These are phyloP conservation scores for Megalonaias nervosa DNA, from an alignment of 1,140 invertebrate genomes.

Conservation along the genomic window DNA sequence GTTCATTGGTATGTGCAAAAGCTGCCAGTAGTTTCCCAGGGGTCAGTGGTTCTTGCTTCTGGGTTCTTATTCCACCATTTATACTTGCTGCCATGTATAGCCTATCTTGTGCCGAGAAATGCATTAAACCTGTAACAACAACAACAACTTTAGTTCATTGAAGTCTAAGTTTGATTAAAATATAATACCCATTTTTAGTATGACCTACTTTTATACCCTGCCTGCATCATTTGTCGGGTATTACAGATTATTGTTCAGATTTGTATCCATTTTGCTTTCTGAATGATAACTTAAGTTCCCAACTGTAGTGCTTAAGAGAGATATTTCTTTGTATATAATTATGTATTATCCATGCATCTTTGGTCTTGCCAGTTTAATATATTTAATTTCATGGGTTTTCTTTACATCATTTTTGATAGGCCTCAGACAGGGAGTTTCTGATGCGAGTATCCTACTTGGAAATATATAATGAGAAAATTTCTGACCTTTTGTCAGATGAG, in stretches of 20 bases:
- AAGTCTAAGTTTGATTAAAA: too few species aligned
- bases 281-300: neutral
- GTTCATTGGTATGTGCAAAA: too few species aligned
- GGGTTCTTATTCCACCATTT: too few species aligned
- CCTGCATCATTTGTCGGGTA: neutral
- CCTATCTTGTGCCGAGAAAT: too few species aligned
- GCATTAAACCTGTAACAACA: too few species aligned
- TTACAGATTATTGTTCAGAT: neutral
- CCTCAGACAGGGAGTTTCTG: slow-evolving; percentile 61
- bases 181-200: too few species aligned
- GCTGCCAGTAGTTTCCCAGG: too few species aligned
- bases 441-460: slow-evolving; percentile 72
- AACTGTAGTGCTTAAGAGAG: neutral
- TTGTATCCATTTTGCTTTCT: neutral
- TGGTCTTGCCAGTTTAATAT: slow-evolving; percentile 4
- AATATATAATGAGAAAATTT: slow-evolving; percentile 78
- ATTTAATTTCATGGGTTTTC: neutral
- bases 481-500: slow-evolving; percentile 73
- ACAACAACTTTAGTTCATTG: too few species aligned
- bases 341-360: neutral
- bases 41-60: too few species aligned
- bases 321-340: neutral
- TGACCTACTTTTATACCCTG: too few species aligned
- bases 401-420: slow-evolving; percentile 43
- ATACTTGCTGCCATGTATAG: too few species aligned